A percentile compares a stretch with the other conserved stretches of the same genome.
phyloP scores from a whole-genome alignment of 2,797 vertebrate genomes.

The Sibirionetta formosa region DNA sequence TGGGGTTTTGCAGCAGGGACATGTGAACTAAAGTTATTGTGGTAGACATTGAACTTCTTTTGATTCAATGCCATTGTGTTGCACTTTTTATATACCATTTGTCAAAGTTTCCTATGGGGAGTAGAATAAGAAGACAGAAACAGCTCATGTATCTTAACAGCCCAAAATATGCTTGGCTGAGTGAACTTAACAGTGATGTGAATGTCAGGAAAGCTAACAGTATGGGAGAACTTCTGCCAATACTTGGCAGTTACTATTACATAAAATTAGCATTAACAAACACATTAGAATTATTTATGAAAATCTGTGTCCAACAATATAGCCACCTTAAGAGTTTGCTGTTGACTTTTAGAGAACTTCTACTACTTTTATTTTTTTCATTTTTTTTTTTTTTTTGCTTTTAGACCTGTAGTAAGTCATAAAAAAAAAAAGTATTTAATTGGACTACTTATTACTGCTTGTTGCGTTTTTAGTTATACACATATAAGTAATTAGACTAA shows the following conservation, averaged over 20 bases:
- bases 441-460: neutral
- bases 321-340: neutral
- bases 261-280: neutral
- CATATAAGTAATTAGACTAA: neutral
- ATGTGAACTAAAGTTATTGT: neutral
- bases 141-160: neutral
- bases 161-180: neutral
- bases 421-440: neutral
- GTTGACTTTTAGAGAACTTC: neutral
- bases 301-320: neutral
- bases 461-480: neutral
- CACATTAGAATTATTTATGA: neutral
- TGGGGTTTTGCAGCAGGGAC: neutral
- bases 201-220: neutral
- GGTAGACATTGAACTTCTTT: neutral
- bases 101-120: neutral
- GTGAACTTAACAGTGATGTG: neutral
- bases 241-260: neutral
- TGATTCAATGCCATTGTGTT: neutral
- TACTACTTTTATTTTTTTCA: neutral
- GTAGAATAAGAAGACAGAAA: neutral
- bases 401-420: neutral
- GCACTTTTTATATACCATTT: neutral
- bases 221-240: neutral
- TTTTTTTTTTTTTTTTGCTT: neutral